These are phyloP conservation scores for Elegia similella DNA, from an alignment of 2,888 invertebrate genomes.

Conservation along the genomic window DNA sequence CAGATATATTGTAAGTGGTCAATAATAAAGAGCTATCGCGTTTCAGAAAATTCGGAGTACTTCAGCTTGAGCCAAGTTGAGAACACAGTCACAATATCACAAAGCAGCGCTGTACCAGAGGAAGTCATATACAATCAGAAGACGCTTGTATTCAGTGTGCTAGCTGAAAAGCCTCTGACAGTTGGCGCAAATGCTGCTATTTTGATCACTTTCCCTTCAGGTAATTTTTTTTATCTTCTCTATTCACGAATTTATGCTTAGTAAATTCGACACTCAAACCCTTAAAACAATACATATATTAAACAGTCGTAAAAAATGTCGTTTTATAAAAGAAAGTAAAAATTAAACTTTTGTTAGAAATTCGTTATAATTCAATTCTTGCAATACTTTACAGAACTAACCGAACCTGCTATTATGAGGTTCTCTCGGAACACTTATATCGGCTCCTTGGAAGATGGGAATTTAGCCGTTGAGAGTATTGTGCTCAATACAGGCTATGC, in stretches of 20 bases:
- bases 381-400: slow-evolving; percentile 47
- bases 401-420: slow-evolving; percentile 43
- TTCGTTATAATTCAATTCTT: background rate
- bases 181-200: slow-evolving; percentile 52
- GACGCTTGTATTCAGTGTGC: slow-evolving; percentile 50
- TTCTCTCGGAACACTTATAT: slow-evolving; percentile 52
- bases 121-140: slow-evolving; percentile 56
- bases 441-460: slow-evolving; percentile 40
- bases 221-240: slow-evolving; percentile 29
- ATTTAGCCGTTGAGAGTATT: slow-evolving; percentile 40
- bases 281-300: no score
- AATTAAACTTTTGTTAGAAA: no score
- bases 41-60: slow-evolving; percentile 53
- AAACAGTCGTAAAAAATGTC: no score
- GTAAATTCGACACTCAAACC: no score
- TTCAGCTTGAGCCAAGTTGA: slow-evolving; percentile 37
- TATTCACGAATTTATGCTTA: no score
- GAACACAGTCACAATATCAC: slow-evolving; percentile 36
- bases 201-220: slow-evolving; percentile 44
- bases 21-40: background rate
- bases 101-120: slow-evolving; percentile 45
- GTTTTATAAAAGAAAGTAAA: no score
- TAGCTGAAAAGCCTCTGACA: slow-evolving; percentile 51
- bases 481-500: slow-evolving; percentile 46
- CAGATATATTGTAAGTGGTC: background rate